Evolutionary conservation across 2,888 invertebrate genomes (phyloP).

Genomic region (Chaetogeoica ovagalla): DNA sequence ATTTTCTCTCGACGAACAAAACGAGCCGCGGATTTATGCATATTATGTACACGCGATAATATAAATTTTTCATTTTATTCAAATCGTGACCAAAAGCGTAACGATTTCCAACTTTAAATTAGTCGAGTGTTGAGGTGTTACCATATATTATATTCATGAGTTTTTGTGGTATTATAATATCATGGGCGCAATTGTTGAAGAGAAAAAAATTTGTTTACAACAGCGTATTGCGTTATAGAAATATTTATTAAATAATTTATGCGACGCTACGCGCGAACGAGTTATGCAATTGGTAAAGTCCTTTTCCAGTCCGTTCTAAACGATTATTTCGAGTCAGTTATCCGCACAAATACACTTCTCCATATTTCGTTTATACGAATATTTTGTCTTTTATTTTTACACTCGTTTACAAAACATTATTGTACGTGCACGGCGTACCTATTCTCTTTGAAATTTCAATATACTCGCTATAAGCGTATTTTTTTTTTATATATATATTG

Average conservation of each 20-base stretch:
- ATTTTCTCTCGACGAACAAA: background rate
- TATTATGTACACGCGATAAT: background rate
- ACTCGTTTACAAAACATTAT: too few species aligned
- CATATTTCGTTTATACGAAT: too few species aligned
- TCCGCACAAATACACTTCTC: background rate
- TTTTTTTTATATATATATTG: too few species aligned
- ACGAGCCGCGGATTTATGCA: background rate
- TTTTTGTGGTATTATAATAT: slow-evolving; percentile 14
- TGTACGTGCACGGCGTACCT: too few species aligned
- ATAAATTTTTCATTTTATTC: background rate
- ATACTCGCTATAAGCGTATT: too few species aligned
- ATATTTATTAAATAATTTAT: too few species aligned
- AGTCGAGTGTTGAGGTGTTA: background rate
- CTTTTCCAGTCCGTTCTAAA: slow-evolving; percentile 3
- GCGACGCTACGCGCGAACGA: background rate
- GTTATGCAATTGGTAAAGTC: slow-evolving; percentile 4
- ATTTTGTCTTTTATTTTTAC: too few species aligned
- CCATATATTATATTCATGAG: background rate
- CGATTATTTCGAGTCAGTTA: background rate
- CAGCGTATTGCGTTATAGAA: too few species aligned
- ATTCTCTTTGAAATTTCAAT: too few species aligned
- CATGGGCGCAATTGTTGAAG: background rate
- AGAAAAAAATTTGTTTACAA: background rate
- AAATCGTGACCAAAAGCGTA: slow-evolving; percentile 26
- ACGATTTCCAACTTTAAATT: slow-evolving; percentile 12